These are phyloP conservation scores for Choristoneura rosaceana DNA, from an alignment of 2,888 invertebrate species.

Conservation along the genomic window DNA sequence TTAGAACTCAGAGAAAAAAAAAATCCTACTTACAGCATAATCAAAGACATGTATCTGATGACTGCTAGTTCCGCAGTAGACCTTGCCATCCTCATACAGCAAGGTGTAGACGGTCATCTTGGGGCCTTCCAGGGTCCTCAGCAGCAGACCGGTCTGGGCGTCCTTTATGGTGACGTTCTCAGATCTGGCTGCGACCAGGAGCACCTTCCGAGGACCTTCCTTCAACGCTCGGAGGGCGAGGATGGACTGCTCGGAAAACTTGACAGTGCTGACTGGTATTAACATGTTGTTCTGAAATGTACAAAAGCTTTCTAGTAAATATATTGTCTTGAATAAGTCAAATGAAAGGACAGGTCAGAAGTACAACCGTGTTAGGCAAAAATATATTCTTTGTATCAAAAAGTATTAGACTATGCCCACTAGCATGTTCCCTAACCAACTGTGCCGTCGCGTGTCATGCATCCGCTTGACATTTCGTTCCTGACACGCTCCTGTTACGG, in stretches of 20 bases:
- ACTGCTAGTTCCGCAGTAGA: slow-evolving; percentile 92
- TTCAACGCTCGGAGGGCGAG: slow-evolving; percentile 89
- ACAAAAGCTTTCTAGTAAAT: too few species aligned
- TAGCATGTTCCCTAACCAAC: too few species aligned
- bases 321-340: too few species aligned
- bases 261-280: slow-evolving; percentile 81
- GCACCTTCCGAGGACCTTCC: slow-evolving; percentile 89
- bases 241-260: slow-evolving; percentile 88
- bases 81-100: slow-evolving; percentile 87
- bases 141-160: slow-evolving; percentile 88
- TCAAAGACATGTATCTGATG: slow-evolving; percentile 90
- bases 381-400: too few species aligned
- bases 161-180: slow-evolving; percentile 90
- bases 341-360: too few species aligned
- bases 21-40: slow-evolving; percentile 87
- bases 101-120: slow-evolving; percentile 89
- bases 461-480: too few species aligned
- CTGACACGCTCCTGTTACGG: too few species aligned
- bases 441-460: too few species aligned
- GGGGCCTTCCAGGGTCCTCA: slow-evolving; percentile 86
- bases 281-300: slow-evolving; percentile 83
- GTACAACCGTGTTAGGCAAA: too few species aligned
- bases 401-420: too few species aligned
- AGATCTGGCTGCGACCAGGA: slow-evolving; percentile 89
- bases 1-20: too few species aligned